A percentile compares a stretch with the other conserved stretches of the same genome.
These are phyloP conservation scores for Drosophila tsacasi DNA, from an alignment of 1,140 invertebrate genomes.

Conservation along the genomic window DNA sequence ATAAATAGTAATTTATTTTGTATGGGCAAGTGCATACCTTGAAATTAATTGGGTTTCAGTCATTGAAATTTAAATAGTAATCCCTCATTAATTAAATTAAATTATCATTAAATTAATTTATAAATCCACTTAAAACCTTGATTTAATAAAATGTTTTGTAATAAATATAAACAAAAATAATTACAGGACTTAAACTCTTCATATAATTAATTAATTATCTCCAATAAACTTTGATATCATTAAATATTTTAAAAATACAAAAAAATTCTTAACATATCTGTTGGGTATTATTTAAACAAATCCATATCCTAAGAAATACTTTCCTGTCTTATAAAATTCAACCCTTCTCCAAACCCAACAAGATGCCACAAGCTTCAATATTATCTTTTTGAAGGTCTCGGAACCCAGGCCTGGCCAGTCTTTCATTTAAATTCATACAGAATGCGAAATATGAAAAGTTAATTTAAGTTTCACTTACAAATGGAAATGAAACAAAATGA, in stretches of 20 bases:
- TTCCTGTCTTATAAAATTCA: conserved; percentile 9
- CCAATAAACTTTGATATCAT: neutral
- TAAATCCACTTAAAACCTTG: neutral
- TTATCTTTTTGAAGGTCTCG: conserved; percentile 2
- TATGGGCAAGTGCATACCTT: neutral
- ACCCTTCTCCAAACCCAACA: conserved; percentile 7
- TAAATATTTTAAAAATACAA: neutral
- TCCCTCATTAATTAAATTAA: neutral
- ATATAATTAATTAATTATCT: neutral
- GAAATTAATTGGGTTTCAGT: neutral
- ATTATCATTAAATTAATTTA: neutral
- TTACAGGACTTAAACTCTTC: neutral
- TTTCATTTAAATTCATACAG: conserved; percentile 75
- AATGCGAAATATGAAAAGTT: conserved; percentile 79
- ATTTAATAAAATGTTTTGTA: no score
- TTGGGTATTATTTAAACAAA: no score
- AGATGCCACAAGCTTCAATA: conserved; percentile 7
- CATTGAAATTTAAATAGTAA: neutral
- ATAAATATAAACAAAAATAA: neutral
- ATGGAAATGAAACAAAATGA: conserved; percentile 79
- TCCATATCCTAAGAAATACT: neutral
- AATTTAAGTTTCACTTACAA: conserved; percentile 82
- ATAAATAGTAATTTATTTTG: neutral
- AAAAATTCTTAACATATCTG: no score
- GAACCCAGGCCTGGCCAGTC: conserved; percentile 6